These are phyloP conservation scores for Schizothorax lantsangensis DNA, from an alignment of 2,797 vertebrate genomes.

Conservation along the genomic window DNA sequence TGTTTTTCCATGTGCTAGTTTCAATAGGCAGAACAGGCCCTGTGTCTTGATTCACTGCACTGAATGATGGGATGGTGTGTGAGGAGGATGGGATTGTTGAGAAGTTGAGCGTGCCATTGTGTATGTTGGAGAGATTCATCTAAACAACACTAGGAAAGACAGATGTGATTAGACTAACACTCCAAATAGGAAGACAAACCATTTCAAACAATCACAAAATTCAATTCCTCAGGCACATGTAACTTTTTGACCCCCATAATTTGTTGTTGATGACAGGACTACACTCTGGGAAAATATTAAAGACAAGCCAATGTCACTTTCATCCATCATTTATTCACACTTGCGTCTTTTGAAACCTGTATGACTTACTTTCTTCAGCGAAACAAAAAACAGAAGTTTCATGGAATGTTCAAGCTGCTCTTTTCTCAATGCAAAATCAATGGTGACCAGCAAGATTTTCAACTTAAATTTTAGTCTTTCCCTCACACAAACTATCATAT, in stretches of 20 bases:
- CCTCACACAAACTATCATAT: neutral
- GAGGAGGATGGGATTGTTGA: constrained; percentile 15
- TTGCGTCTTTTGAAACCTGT: neutral
- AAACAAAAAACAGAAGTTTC: neutral
- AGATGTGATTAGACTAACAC: constrained; percentile 32
- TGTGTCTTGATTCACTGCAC: constrained; percentile 4
- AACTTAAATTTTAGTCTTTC: neutral
- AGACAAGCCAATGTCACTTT: neutral
- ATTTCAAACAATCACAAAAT: constrained; percentile 39
- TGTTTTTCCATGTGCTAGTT: constrained; percentile 17
- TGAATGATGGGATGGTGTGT: constrained; percentile 15
- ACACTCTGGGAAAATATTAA: neutral
- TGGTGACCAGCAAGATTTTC: neutral
- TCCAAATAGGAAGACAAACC: constrained; percentile 36
- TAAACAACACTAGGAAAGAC: constrained; percentile 34
- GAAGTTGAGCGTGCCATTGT: constrained; percentile 28
- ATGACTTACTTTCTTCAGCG: neutral
- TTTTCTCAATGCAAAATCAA: neutral
- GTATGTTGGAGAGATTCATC: constrained; percentile 34
- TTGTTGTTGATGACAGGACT: constrained; percentile 13
- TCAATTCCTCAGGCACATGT: constrained; percentile 16
- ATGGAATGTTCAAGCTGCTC: neutral
- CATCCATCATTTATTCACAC: neutral
- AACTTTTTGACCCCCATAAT: constrained; percentile 33
- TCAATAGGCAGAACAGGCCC: neutral